Evolutionary conservation across 2,113 vertebrate genomes (phyloP).

Genomic region (Cairina moschata): DNA sequence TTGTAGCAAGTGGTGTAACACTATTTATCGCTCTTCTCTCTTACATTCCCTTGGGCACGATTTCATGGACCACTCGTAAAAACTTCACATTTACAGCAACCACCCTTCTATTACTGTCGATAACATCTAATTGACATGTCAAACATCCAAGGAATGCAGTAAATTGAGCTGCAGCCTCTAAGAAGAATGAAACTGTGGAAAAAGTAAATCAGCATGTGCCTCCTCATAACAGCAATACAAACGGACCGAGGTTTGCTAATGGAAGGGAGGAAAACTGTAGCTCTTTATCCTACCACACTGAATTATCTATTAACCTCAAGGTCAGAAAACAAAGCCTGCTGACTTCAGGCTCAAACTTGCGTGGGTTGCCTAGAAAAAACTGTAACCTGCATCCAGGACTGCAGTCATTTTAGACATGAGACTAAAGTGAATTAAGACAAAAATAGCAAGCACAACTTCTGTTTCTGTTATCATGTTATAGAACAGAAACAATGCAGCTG

Average conservation of each 20-base stretch:
- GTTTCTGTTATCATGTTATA: neutral
- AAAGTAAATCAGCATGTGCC: constrained; percentile 66
- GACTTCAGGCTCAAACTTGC: neutral
- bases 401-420: constrained; percentile 1
- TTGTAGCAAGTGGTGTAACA: constrained; percentile 20
- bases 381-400: neutral
- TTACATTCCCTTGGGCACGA: constrained; percentile 64
- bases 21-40: constrained; percentile 57
- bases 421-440: neutral
- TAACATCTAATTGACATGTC: constrained; percentile 82
- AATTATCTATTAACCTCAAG: constrained; percentile 41
- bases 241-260: constrained; percentile 1
- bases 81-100: constrained; percentile 77
- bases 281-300: neutral
- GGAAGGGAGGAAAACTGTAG: constrained; percentile 37
- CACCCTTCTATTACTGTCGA: constrained; percentile 75
- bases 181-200: constrained; percentile 68
- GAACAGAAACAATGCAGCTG: neutral
- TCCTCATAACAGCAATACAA: constrained; percentile 23
- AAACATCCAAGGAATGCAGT: constrained; percentile 72
- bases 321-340: neutral
- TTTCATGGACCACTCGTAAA: constrained; percentile 75
- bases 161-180: constrained; percentile 73
- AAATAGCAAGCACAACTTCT: neutral
- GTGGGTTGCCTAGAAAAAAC: neutral